These are phyloP conservation scores for Triplophysa siluroides DNA, from an alignment of 2,113 vertebrate species.

Conservation along the genomic window DNA sequence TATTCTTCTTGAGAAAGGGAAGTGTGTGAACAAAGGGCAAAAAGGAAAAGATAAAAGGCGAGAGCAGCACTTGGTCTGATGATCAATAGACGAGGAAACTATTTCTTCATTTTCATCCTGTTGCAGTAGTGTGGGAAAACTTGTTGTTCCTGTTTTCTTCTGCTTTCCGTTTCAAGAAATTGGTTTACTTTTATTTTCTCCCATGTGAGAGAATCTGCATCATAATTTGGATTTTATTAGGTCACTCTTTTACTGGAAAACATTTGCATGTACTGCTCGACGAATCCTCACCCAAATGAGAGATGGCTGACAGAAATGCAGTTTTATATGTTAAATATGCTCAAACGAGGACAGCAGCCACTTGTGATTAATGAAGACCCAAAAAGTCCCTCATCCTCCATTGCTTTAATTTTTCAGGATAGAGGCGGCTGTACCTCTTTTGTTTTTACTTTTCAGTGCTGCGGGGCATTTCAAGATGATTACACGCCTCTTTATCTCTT, in stretches of 20 bases:
- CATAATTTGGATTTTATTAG: background rate
- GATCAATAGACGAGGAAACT: slow-evolving; percentile 24
- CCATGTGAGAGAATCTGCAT: background rate
- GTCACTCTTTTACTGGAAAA: background rate
- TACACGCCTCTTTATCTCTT: slow-evolving; percentile 63
- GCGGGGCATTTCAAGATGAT: slow-evolving; percentile 67
- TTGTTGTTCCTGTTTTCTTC: background rate
- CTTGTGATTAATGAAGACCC: slow-evolving; percentile 27
- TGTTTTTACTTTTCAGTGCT: slow-evolving; percentile 35
- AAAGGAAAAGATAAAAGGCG: slow-evolving; percentile 33
- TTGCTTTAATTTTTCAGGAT: slow-evolving; percentile 27
- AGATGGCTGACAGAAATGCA: background rate
- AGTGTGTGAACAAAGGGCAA: background rate
- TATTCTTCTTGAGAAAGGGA: background rate
- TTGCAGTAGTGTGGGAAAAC: background rate
- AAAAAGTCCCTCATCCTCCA: background rate
- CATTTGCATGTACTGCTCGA: background rate
- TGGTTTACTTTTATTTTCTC: background rate
- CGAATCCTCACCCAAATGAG: background rate
- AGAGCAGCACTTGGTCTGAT: slow-evolving; percentile 12
- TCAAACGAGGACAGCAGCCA: background rate
- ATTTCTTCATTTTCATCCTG: slow-evolving; percentile 16
- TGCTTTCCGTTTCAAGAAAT: background rate
- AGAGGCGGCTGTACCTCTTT: slow-evolving; percentile 24
- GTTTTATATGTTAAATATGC: background rate